phyloP scores from a whole-genome alignment of 2,797 vertebrate genomes.

The Xenopus petersii region DNA sequence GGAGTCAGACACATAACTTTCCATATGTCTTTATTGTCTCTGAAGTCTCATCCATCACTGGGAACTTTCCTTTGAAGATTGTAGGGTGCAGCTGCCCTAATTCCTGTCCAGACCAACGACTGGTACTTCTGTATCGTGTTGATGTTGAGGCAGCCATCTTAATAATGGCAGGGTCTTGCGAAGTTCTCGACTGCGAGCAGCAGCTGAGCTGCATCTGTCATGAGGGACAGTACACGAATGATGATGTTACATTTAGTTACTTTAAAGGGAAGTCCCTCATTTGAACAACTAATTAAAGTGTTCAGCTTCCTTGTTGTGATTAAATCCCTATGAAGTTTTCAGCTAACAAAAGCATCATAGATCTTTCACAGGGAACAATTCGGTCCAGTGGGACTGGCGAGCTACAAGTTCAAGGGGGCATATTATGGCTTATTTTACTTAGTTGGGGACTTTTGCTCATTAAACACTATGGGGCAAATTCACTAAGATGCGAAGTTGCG shows the following conservation, averaged over 20 bases:
- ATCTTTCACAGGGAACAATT: background rate
- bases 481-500: too few relatives aligned
- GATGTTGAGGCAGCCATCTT: conserved; percentile 17
- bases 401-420: background rate
- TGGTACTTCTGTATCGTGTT: conserved; percentile 9
- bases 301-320: background rate
- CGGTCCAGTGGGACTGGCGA: background rate
- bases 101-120: conserved; percentile 28
- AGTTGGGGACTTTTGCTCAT: background rate
- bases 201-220: conserved; percentile 38
- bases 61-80: conserved; percentile 18
- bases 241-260: conserved; percentile 1
- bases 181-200: conserved; percentile 7
- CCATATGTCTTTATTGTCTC: conserved; percentile 38
- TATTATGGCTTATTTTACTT: background rate
- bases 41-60: conserved; percentile 26
- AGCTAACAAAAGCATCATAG: background rate
- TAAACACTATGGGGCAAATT: too few relatives aligned
- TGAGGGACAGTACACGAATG: background rate
- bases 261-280: background rate
- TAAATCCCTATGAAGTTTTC: background rate
- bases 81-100: conserved; percentile 30
- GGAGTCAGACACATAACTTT: conserved; percentile 3
- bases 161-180: conserved; percentile 20
- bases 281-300: background rate